Base-by-base conservation (phyloP, 2,797 vertebrate genomes). In the Catamblyrhynchus diadema region DNA sequence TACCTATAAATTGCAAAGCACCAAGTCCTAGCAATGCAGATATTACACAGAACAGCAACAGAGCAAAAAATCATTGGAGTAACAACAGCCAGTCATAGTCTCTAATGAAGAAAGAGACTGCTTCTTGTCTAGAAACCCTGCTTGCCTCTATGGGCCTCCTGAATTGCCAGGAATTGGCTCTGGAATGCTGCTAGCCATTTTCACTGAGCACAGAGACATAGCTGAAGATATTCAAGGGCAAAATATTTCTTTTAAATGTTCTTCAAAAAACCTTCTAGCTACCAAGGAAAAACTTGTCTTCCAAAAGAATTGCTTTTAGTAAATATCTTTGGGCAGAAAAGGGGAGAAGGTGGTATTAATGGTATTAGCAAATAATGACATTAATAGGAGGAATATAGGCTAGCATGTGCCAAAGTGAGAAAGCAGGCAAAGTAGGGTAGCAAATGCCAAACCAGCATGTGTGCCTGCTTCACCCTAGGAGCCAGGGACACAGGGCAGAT, bases 171-270 rank as follows among this genome's bases (percentile, higher is more conserved):
- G 47, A 54, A 69, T 15, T 71, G 28, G 28, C 45, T 57, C 45
- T 74, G 73, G 54, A 74, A 53, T 4, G 6, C 41, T 32, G 51
- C 51, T 75, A 66, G 73, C 0, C 1, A 48, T 50, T 59, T 45
- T 70, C 8, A 61, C 28, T 1, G 2, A 48, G 53, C 4, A 1
- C 28, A 44, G 33, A 50, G 39, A 64, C 13, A 14, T 2, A 1
- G 23, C 41, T 89, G 61, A 53, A 75, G 13, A 41, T 41, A 48
- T 2, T 14, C 39, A 51, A 88, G 11, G 50, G 59, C 33, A 86
- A 88, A 90, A 10, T 19, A 61, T 60, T 74, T 79, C 7, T 53
- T 94, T 65, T n/a, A 83, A 88, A 84, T 22, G 15, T 59, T 90
- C 61, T 78, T 91, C 54, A 83, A 77, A 80, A 45, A 30, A 12